A percentile compares a stretch with the other conserved stretches of the same genome.
Evolutionary conservation across 2,113 vertebrate genomes (phyloP).

Genomic region (Dolichotis patagonum): DNA sequence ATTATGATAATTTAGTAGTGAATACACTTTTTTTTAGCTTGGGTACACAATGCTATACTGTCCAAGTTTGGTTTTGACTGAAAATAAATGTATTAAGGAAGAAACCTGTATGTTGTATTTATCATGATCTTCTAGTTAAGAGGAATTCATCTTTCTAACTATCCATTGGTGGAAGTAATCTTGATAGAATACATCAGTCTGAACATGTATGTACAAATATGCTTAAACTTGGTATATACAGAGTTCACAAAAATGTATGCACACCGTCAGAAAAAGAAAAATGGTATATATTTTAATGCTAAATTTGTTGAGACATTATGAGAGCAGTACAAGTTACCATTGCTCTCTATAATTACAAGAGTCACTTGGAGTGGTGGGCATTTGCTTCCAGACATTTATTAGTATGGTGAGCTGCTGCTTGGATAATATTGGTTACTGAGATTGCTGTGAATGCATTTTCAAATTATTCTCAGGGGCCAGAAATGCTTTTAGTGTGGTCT

Average conservation of each 20-base stretch:
- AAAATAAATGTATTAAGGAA: neutral
- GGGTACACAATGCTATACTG: neutral
- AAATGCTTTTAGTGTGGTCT: neutral
- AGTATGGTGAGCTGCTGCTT: neutral
- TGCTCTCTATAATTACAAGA: neutral
- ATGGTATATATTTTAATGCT: neutral
- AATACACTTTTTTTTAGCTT: neutral
- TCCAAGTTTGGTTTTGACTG: neutral
- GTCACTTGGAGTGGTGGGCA: neutral
- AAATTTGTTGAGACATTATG: neutral
- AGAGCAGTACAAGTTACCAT: neutral
- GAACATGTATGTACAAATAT: neutral
- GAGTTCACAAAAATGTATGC: neutral
- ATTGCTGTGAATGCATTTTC: neutral
- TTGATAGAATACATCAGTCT: neutral
- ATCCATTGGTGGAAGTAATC: neutral
- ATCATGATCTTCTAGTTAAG: neutral
- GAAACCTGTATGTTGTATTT: neutral
- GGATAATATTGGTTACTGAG: neutral
- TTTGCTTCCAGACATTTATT: neutral
- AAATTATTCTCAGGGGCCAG: neutral
- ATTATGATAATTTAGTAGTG: neutral
- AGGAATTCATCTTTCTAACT: neutral
- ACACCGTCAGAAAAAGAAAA: neutral
- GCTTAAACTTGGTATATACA: neutral